Conservation (phyloP, 37 sponge, comb jelly and placozoan species). For the Tethya wilhelma region DNA sequence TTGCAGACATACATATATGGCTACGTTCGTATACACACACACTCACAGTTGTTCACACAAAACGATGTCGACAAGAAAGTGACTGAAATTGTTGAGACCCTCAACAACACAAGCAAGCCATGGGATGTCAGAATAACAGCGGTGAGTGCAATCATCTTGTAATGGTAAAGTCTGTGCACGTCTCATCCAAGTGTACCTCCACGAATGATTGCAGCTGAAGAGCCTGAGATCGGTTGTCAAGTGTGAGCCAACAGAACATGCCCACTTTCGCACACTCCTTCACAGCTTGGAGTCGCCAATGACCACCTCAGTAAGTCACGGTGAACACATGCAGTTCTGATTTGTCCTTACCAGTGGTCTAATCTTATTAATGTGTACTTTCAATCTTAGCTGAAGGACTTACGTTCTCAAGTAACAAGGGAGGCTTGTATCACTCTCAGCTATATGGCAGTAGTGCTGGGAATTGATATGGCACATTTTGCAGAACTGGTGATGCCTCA, state of each 20-base stretch:
- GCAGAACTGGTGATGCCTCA: slow-evolving; percentile 64
- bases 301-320: slow-evolving; percentile 25
- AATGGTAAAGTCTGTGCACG: not conserved
- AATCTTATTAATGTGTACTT: not conserved
- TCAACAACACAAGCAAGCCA: slow-evolving; percentile 27
- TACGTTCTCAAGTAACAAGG: slow-evolving; percentile 71
- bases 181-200: not conserved
- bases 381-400: slow-evolving; percentile 71
- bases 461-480: slow-evolving; percentile 40
- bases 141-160: slow-evolving; percentile 17
- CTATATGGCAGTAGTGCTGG: slow-evolving; percentile 41
- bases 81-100: not conserved
- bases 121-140: slow-evolving; percentile 62
- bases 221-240: slow-evolving; percentile 47
- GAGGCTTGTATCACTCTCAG: slow-evolving; percentile 82
- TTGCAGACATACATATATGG: not conserved
- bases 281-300: slow-evolving; percentile 30
- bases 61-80: slow-evolving; percentile 49
- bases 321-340: too few species aligned
- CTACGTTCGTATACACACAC: too few species aligned
- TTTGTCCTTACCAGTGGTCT: not conserved
- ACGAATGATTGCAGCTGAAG: slow-evolving; percentile 45
- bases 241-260: slow-evolving; percentile 43
- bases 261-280: slow-evolving; percentile 43
- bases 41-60: slow-evolving; percentile 53